A percentile compares a stretch with the other conserved stretches of the same genome.
Evolutionary conservation across 2,888 invertebrate species (phyloP).

Genomic region (Ceratothoa steindachneri): DNA sequence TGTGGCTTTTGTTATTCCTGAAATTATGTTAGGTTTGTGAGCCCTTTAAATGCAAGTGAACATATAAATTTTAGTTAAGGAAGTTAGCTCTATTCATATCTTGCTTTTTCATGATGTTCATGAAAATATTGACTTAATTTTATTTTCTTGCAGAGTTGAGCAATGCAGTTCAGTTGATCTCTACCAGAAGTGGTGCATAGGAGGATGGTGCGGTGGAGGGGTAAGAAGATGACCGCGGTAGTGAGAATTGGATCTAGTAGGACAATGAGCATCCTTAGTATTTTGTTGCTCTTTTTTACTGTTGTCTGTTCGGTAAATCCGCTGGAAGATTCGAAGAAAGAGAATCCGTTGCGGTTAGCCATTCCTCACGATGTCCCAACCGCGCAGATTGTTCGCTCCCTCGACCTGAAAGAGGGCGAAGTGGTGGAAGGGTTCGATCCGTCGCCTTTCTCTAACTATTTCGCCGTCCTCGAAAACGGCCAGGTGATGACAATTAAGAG

Average conservation of each 20-base stretch:
- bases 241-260: neutral
- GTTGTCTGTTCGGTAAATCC: neutral
- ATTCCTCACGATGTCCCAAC: constrained; percentile 86
- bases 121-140: neutral
- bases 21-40: too few relatives aligned
- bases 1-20: too few relatives aligned
- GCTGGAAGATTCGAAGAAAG: constrained; percentile 9
- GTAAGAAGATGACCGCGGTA: constrained; percentile 4
- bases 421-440: constrained; percentile 63
- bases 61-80: too few relatives aligned
- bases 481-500: constrained; percentile 87
- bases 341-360: constrained; percentile 54
- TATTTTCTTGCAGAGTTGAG: neutral
- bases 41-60: too few relatives aligned
- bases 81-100: too few relatives aligned
- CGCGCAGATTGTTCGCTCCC: constrained; percentile 79
- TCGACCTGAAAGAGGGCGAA: constrained; percentile 60
- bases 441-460: constrained; percentile 76
- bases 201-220: too few relatives aligned
- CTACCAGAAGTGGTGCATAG: neutral
- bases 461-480: constrained; percentile 80
- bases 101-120: neutral
- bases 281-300: neutral
- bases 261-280: neutral
- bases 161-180: neutral